Evolutionary conservation across 2,888 invertebrate genomes (phyloP).

Genomic region (Endotricha flammealis): DNA sequence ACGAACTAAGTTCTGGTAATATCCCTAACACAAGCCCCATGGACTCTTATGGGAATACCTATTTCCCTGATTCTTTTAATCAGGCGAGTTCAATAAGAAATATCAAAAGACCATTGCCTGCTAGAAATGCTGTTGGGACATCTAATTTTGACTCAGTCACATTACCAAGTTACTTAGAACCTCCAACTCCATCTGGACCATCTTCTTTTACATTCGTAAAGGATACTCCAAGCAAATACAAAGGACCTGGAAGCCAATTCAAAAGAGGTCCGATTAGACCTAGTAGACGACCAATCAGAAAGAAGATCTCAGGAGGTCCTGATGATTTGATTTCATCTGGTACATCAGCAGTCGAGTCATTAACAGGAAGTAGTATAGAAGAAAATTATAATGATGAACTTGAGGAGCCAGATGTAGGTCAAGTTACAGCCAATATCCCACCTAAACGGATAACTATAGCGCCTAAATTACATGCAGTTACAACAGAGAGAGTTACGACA

Average conservation of each 20-base stretch:
- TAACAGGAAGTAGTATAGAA: slow-evolving; percentile 41
- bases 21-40: slow-evolving; percentile 39
- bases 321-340: slow-evolving; percentile 66
- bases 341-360: slow-evolving; percentile 55
- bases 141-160: slow-evolving; percentile 49
- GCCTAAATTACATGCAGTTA: slow-evolving; percentile 52
- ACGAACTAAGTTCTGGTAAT: slow-evolving; percentile 34
- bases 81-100: slow-evolving; percentile 62
- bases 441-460: slow-evolving; percentile 50
- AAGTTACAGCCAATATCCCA: slow-evolving; percentile 31
- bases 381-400: slow-evolving; percentile 54
- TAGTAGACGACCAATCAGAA: slow-evolving; percentile 60
- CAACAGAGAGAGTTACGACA: slow-evolving; percentile 38
- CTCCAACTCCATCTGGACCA: slow-evolving; percentile 61
- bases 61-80: slow-evolving; percentile 65
- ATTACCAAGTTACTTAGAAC: slow-evolving; percentile 68
- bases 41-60: slow-evolving; percentile 66
- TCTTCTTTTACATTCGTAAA: slow-evolving; percentile 53
- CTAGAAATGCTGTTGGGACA: slow-evolving; percentile 36
- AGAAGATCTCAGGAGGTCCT: slow-evolving; percentile 57
- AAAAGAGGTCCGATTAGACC: slow-evolving; percentile 61
- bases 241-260: slow-evolving; percentile 47
- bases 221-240: slow-evolving; percentile 52
- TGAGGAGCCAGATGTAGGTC: slow-evolving; percentile 47
- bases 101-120: slow-evolving; percentile 48